phyloP scores from a whole-genome alignment of 2,888 invertebrate genomes.

The Scaptomyza reducta region DNA sequence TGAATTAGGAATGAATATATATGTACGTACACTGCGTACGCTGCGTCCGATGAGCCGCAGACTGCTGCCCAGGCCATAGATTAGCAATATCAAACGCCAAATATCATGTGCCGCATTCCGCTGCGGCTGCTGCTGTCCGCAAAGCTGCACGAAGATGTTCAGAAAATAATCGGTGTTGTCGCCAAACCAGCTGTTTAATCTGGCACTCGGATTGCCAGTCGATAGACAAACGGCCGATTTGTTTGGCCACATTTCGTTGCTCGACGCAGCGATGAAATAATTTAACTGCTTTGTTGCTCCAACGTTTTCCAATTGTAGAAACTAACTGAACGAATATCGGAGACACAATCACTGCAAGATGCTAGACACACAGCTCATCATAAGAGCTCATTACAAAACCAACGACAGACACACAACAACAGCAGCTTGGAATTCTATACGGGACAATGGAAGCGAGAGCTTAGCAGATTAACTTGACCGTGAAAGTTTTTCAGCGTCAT shows the following conservation, averaged over 20 bases:
- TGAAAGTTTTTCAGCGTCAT: conserved; percentile 69
- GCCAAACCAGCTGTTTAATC: conserved; percentile 38
- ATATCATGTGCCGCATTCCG: conserved; percentile 65
- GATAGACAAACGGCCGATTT: conserved; percentile 50
- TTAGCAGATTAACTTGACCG: conserved; percentile 80
- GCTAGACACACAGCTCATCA: conserved; percentile 27
- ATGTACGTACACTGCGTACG: conserved; percentile 73
- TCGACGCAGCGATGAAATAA: conserved; percentile 16
- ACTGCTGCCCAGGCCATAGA: conserved; percentile 72
- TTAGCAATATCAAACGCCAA: conserved; percentile 78
- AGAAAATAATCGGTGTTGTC: conserved; percentile 54
- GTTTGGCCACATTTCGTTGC: conserved; percentile 51
- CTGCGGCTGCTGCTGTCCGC: conserved; percentile 44
- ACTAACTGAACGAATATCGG: conserved; percentile 45
- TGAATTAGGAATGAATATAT: conserved; percentile 32
- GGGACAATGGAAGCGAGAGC: conserved; percentile 52
- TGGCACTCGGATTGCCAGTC: conserved; percentile 49
- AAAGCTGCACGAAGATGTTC: conserved; percentile 62
- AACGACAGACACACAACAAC: conserved; percentile 18
- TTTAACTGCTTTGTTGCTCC: conserved; percentile 28
- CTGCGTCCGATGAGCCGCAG: conserved; percentile 69
- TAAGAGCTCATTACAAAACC: conserved; percentile 34
- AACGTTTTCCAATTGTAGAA: conserved; percentile 53
- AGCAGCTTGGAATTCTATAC: conserved; percentile 57
- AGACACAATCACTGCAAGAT: conserved; percentile 20